Percentiles rank a stretch among this genome's conserved stretches.
Conservation (phyloP, 2,113 vertebrate species). For the Meriones unguiculatus region DNA sequence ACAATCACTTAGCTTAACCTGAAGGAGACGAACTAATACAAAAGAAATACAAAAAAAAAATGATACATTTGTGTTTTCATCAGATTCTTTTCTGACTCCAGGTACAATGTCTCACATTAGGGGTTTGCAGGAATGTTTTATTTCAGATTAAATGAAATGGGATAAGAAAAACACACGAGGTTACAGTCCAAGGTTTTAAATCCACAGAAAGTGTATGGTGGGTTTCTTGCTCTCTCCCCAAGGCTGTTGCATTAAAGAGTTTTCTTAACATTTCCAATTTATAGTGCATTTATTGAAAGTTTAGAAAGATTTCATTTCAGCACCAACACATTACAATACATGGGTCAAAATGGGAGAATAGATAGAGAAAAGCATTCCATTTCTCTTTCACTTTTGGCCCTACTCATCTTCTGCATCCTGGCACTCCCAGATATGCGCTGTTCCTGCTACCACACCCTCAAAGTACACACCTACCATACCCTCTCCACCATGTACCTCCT, state of each 20-base stretch:
- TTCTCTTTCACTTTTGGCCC: background rate
- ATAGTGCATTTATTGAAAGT: too few species aligned
- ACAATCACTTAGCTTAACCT: background rate
- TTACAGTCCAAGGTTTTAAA: background rate
- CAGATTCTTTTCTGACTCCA: conserved; percentile 1
- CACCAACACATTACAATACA: too few species aligned
- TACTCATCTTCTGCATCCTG: background rate
- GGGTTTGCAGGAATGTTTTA: background rate
- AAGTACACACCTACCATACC: background rate
- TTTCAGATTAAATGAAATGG: background rate
- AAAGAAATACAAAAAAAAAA: background rate
- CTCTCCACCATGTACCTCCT: background rate
- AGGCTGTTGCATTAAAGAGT: too few species aligned
- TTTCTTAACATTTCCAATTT: too few species aligned
- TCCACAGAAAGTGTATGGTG: background rate
- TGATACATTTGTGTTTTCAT: background rate
- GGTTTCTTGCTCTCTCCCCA: background rate
- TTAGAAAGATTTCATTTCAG: too few species aligned
- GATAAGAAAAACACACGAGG: background rate
- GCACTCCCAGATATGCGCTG: background rate
- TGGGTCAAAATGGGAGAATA: too few species aligned
- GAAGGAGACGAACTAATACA: background rate
- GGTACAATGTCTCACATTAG: background rate
- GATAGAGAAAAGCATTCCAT: background rate
- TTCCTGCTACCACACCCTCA: background rate